Base-by-base conservation (phyloP, 2,888 invertebrate species). In the Apantesis nais region DNA sequence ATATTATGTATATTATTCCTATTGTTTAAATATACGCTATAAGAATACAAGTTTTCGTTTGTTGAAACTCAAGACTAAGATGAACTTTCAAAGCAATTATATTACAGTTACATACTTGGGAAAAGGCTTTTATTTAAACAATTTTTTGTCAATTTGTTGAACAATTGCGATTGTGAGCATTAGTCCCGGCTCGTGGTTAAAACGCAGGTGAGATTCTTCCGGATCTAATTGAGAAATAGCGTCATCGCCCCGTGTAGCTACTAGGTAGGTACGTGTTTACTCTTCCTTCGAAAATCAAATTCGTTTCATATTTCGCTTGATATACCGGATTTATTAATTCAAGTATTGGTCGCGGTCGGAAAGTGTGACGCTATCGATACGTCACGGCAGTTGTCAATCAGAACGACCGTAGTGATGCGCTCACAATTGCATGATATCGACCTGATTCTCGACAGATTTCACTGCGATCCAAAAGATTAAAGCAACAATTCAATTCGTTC, bases 301-400 rank as follows among this genome's bases (percentile, higher is more conserved):
- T 85, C 85, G 83, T 83, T 86, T 86, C 83, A 86, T 87, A 84
- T 88, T 86, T 82, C 82, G 74, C 80, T 82, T 76, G 73, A 72
- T 70, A 78, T 67, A 73, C 79, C 79, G 72, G 82, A 78, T 77
- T 81, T 83, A 83, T 83, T 86, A 86, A 87, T 86, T 85, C 72
- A 75, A 72, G 83, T 87, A 88, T 88, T 86, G 85, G 88, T 86
- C 81, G 81, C 85, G 85, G 86, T 87, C 87, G 84, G 84, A 86
- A 88, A 90, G 87, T 89, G 88, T 88, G 83, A 83, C 88, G 85
- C 82, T 78, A 83, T 85, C 85, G 86, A 91, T 91, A 90, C 90
- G 89, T 90, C 91, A 92, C 92, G 92, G 86, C 88, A 81, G 85
- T 87, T 90, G 93, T 92, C 94, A 93, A 92, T 93, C 92, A 89